These are phyloP conservation scores for Panorpa germanica DNA, from an alignment of 2,888 invertebrate species.

Conservation along the genomic window DNA sequence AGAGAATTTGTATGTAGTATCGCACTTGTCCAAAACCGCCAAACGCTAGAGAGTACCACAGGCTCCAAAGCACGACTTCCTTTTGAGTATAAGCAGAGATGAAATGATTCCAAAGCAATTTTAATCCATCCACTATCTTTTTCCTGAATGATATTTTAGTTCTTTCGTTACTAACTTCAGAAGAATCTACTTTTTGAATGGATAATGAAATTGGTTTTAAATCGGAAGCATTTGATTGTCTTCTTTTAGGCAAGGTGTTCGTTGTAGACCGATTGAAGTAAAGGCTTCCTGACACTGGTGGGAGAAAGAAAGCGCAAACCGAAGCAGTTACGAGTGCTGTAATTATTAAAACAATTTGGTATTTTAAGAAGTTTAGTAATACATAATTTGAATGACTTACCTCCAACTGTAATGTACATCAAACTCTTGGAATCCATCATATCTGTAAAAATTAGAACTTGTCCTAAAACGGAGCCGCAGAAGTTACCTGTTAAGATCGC, in stretches of 20 bases:
- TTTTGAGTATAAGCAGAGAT: conserved; percentile 34
- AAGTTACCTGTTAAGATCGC: conserved; percentile 52
- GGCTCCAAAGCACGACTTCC: conserved; percentile 50
- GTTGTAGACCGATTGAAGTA: conserved; percentile 48
- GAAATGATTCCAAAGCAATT: conserved; percentile 36
- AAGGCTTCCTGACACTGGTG: conserved; percentile 37
- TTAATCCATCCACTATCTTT: too few relatives aligned
- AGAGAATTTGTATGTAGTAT: conserved; percentile 52
- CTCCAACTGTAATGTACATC: conserved; percentile 44
- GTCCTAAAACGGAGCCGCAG: conserved; percentile 40
- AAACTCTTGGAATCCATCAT: conserved; percentile 42
- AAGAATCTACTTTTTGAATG: too few relatives aligned
- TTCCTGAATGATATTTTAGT: too few relatives aligned
- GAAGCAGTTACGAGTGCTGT: conserved; percentile 39
- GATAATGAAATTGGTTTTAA: too few relatives aligned
- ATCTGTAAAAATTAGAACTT: conserved; percentile 38
- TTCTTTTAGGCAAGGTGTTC: conserved; percentile 15
- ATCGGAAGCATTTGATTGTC: too few relatives aligned
- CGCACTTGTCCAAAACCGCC: conserved; percentile 53
- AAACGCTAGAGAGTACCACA: conserved; percentile 58
- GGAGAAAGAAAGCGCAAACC: conserved; percentile 39
- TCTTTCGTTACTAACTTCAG: too few relatives aligned
- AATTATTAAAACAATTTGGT: conserved; percentile 15
- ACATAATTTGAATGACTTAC: conserved; percentile 56
- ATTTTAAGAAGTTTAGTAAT: too few relatives aligned